Evolutionary conservation across 2,113 vertebrate species (phyloP).

Genomic region (Austrofundulus limnaeus): DNA sequence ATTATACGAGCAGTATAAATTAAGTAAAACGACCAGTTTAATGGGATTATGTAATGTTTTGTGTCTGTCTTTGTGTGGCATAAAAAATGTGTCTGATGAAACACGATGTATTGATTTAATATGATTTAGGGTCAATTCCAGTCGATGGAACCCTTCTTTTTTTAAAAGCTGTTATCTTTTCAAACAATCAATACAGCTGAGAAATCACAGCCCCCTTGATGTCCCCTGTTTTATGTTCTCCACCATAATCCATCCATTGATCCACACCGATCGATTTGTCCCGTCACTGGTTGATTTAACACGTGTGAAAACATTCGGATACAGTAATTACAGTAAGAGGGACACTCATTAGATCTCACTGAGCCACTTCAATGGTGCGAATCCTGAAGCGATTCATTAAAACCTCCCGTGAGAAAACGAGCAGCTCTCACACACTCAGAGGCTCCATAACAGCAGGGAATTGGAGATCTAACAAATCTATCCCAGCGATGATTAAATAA

Average conservation of each 20-base stretch:
- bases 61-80: neutral
- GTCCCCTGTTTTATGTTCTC: neutral
- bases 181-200: conserved; percentile 19
- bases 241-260: neutral
- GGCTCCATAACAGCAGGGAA: neutral
- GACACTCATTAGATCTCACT: conserved; percentile 15
- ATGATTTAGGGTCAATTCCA: conserved; percentile 1
- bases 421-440: conserved; percentile 1
- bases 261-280: neutral
- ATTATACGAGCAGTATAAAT: too few relatives aligned
- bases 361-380: conserved; percentile 12
- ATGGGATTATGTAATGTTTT: neutral
- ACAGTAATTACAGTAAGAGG: conserved; percentile 26
- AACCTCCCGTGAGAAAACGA: conserved; percentile 31
- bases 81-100: neutral
- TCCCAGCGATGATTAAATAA: conserved; percentile 3
- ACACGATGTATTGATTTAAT: conserved; percentile 1
- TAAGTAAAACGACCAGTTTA: too few relatives aligned
- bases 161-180: conserved; percentile 9
- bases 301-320: neutral
- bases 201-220: conserved; percentile 4
- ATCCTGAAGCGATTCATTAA: conserved; percentile 30
- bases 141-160: neutral
- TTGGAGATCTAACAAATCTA: conserved; percentile 21
- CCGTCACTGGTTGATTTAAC: neutral